Evolutionary conservation across 2,888 invertebrate species (phyloP).

Genomic region (Andrena marginata): DNA sequence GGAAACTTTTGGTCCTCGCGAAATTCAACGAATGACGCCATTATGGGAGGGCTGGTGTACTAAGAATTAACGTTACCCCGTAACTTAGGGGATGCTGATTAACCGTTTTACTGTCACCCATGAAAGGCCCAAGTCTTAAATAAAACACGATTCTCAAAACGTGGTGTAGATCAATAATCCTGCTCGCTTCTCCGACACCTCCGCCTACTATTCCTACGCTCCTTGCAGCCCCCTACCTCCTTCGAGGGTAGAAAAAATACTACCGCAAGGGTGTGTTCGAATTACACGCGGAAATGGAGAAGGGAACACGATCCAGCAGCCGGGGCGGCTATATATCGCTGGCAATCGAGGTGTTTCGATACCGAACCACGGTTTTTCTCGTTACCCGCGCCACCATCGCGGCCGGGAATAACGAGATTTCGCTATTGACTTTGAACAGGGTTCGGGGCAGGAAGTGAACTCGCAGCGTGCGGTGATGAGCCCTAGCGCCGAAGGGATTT

Average conservation of each 20-base stretch:
- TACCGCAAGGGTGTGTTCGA: neutral
- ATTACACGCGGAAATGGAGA: constrained; percentile 17
- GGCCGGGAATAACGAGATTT: constrained; percentile 68
- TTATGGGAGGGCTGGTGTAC: constrained; percentile 27
- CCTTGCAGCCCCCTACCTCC: neutral
- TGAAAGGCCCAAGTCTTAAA: neutral
- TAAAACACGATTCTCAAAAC: neutral
- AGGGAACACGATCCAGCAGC: neutral
- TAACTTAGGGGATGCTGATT: constrained; percentile 11
- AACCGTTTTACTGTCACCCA: neutral
- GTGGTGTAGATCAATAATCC: constrained; percentile 6
- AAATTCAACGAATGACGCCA: constrained; percentile 53
- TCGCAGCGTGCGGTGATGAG: constrained; percentile 67
- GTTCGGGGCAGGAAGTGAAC: constrained; percentile 58
- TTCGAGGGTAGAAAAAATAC: constrained; percentile 4
- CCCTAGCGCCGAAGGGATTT: constrained; percentile 76
- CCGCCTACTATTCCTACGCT: too few relatives aligned
- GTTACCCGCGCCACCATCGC: constrained; percentile 49
- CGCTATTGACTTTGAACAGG: constrained; percentile 70
- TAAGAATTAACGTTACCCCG: constrained; percentile 47
- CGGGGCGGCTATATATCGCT: constrained; percentile 9
- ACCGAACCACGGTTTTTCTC: constrained; percentile 64
- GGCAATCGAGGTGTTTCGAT: constrained; percentile 60
- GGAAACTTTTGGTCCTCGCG: constrained; percentile 58
- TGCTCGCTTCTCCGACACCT: neutral